Percentiles rank a stretch among this genome's conserved stretches.
Evolutionary conservation across 2,888 invertebrate species (phyloP).

Genomic region (Tenthredo mesomela): DNA sequence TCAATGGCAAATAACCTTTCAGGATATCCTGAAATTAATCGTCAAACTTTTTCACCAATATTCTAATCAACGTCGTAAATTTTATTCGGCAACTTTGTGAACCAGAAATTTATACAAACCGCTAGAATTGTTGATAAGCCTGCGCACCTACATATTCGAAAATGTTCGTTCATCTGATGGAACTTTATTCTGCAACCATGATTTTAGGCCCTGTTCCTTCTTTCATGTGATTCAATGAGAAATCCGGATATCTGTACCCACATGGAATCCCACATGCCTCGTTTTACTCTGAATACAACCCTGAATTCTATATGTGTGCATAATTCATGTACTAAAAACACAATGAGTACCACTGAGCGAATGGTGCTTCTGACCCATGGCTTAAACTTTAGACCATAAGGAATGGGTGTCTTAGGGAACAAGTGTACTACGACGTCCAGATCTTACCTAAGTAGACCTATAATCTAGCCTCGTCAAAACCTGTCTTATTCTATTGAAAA

Average conservation of each 20-base stretch:
- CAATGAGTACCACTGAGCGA: slow-evolving; percentile 32
- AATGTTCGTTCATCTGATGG: background rate
- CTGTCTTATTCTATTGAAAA: background rate
- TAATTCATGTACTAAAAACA: background rate
- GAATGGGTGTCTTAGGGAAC: slow-evolving; percentile 37
- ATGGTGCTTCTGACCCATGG: slow-evolving; percentile 3
- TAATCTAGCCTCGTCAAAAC: background rate
- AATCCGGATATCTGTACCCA: background rate
- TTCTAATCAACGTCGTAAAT: background rate
- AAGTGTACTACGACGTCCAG: slow-evolving; percentile 26
- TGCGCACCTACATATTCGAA: too few species aligned
- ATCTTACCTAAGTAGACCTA: slow-evolving; percentile 15
- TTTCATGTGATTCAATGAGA: background rate
- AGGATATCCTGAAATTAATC: background rate
- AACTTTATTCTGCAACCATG: background rate
- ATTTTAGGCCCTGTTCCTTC: background rate
- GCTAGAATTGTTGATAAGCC: background rate
- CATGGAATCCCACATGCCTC: background rate
- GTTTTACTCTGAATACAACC: background rate
- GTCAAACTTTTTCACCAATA: background rate
- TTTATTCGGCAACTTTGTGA: background rate
- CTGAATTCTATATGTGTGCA: background rate
- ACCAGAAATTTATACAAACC: background rate
- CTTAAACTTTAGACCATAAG: background rate
- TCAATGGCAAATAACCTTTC: background rate